Evolutionary conservation across 2,797 vertebrate genomes (phyloP).

Genomic region (Discoglossus pictus): DNA sequence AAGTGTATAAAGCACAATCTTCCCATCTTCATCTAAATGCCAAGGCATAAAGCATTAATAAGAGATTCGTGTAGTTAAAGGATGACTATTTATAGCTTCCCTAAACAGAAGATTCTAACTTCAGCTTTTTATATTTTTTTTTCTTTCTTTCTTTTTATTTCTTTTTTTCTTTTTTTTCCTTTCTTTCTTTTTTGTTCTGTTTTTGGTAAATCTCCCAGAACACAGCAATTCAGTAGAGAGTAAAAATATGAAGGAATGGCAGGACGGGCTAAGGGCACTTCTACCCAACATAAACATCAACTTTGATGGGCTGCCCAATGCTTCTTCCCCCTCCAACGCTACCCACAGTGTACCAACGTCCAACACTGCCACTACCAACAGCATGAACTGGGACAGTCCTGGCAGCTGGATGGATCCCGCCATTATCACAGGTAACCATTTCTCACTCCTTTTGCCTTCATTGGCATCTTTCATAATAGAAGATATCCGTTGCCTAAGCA

Average conservation of each 20-base stretch:
- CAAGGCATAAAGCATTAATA: too few relatives aligned
- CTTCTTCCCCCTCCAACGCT: constrained; percentile 93
- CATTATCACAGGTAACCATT: constrained; percentile 94
- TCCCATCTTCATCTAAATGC: too few relatives aligned
- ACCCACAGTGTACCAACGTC: constrained; percentile 90
- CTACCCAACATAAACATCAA: constrained; percentile 99
- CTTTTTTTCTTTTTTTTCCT: constrained; percentile 9
- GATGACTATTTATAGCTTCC: constrained; percentile 11
- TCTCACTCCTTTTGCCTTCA: constrained; percentile 39
- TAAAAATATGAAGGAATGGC: constrained; percentile 99
- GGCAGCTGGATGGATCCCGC: constrained; percentile 99
- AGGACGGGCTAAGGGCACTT: constrained; percentile 96
- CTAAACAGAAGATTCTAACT: constrained; percentile 36
- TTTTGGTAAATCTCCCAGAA: constrained; percentile 87
- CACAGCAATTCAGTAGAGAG: constrained; percentile 96
- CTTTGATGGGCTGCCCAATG: constrained; percentile 98
- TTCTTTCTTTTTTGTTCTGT: constrained; percentile 8
- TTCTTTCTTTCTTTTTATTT: constrained; percentile 12
- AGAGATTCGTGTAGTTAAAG: neutral
- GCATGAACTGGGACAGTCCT: constrained; percentile 95
- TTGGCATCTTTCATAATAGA: constrained; percentile 32
- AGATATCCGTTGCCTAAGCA: constrained; percentile 5
- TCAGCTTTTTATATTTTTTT: constrained; percentile 32
- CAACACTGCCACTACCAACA: constrained; percentile 88
- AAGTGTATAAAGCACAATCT: too few relatives aligned